These are phyloP conservation scores for Oxystoma pomonae DNA, from an alignment of 2,888 invertebrate genomes.

Conservation along the genomic window DNA sequence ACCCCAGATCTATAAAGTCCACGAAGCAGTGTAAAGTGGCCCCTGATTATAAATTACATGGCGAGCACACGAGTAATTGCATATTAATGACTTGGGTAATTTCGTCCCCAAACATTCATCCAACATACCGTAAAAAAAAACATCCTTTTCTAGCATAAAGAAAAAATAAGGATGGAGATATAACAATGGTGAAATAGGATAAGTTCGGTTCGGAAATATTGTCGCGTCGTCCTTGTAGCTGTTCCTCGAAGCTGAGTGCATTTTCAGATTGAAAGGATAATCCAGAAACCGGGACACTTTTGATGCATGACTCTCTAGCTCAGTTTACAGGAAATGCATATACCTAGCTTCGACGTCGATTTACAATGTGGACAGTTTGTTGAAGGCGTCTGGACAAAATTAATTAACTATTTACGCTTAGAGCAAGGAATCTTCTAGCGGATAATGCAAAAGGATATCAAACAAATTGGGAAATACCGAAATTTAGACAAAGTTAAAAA, in stretches of 20 bases:
- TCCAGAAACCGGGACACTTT: constrained; percentile 12
- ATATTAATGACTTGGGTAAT: constrained; percentile 16
- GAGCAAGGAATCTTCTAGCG: no score
- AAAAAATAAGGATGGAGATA: not conserved
- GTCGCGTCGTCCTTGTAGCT: constrained; percentile 2
- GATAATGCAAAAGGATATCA: no score
- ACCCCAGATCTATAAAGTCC: no score
- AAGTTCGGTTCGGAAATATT: not conserved
- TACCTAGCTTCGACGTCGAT: not conserved
- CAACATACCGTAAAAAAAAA: not conserved
- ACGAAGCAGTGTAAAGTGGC: constrained; percentile 9
- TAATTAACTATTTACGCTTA: no score
- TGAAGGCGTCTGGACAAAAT: no score
- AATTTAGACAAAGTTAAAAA: no score
- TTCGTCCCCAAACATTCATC: not conserved
- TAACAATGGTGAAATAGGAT: not conserved
- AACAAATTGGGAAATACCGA: no score
- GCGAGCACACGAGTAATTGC: constrained; percentile 16
- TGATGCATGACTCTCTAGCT: not conserved
- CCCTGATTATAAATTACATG: constrained; percentile 17
- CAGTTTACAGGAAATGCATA: not conserved
- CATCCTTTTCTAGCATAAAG: not conserved
- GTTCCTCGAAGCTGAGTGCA: constrained; percentile 15
- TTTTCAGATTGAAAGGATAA: constrained; percentile 18
- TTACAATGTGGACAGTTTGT: no score